Evolutionary conservation across 2,113 vertebrate genomes (phyloP), one percentile per base, ranked within the genome.

Genomic region (Ranitomeya variabilis): DNA sequence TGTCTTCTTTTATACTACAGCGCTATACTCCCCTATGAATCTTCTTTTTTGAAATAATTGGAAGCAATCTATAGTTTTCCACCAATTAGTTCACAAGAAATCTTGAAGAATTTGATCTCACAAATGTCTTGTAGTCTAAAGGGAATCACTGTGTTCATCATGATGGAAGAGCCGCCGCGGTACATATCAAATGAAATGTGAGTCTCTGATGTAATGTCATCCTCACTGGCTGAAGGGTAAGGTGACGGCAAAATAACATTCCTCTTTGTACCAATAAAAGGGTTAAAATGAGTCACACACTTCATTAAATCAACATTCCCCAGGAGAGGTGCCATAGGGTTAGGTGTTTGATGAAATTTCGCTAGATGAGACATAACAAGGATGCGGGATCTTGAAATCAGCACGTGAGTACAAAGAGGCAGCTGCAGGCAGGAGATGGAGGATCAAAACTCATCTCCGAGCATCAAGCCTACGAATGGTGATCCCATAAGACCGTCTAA

Each of bases 261-360:
- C 8, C 16, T 21, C 45, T 12, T 52, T 19, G 13, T 15, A 54
- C 23, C 8, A 26, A 7, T 55, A 7, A 74, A 76, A 18, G 80
- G 12, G 57, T 79, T 87, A 67, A 51, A 18, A 10, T 26, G 21
- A 83, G 55, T 26, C 69, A 74, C 21, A 54, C 62, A 57, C 16
- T 73, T 73, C 83, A 85, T 87, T 54, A 62, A 80, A 76, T 77
- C 86, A 52, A 73, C 59, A 59, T 64, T 85, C 52, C 51, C 76
- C 57, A 6, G 15, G 66, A 79, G 79, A 88, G 55, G 80, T 64
- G 57, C 55, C 52, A 37, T 51, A 83, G 76, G 87, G 31, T 51
- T n/a, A 83, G 11, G 80, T 74, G 54, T 83, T 88, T 83, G 87
- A 88, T 83, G 55, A 83, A 74, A 88, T 88, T 88, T 31, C 15